Conservation (phyloP, 2,797 vertebrate genomes). For the Etheostoma nigrum region DNA sequence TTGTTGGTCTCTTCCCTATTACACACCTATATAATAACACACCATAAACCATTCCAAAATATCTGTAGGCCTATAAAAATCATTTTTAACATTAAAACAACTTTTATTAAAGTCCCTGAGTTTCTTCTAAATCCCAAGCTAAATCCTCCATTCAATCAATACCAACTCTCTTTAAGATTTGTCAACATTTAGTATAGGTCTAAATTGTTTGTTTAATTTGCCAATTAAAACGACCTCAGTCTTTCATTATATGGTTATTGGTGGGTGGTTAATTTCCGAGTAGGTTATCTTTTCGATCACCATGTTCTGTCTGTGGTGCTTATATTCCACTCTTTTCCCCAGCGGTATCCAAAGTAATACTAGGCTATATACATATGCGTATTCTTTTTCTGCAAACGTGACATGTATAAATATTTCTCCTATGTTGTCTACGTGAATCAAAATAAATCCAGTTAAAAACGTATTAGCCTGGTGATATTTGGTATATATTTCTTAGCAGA, state of each 20-base stretch:
- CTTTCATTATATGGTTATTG: background rate
- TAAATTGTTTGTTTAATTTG: background rate
- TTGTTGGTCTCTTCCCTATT: background rate
- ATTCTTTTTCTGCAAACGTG: background rate
- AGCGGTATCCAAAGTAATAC: background rate
- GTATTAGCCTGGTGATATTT: background rate
- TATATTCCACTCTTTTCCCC: no score
- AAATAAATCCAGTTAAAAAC: background rate
- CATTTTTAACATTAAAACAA: background rate
- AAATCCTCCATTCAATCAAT: background rate
- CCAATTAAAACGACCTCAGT: background rate
- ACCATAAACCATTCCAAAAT: background rate
- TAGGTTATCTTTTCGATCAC: background rate
- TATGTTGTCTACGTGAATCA: no score
- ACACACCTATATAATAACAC: background rate
- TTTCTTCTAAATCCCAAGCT: background rate
- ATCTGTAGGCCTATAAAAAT: background rate
- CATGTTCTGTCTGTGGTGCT: background rate
- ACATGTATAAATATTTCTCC: background rate
- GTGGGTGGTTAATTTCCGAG: accelerated
- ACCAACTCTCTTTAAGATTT: background rate
- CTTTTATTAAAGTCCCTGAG: background rate
- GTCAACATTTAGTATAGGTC: no score
- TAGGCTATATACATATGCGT: background rate
- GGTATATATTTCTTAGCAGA: no score